Conservation (phyloP, 2,797 vertebrate genomes). For the Heterohyrax brucei region DNA sequence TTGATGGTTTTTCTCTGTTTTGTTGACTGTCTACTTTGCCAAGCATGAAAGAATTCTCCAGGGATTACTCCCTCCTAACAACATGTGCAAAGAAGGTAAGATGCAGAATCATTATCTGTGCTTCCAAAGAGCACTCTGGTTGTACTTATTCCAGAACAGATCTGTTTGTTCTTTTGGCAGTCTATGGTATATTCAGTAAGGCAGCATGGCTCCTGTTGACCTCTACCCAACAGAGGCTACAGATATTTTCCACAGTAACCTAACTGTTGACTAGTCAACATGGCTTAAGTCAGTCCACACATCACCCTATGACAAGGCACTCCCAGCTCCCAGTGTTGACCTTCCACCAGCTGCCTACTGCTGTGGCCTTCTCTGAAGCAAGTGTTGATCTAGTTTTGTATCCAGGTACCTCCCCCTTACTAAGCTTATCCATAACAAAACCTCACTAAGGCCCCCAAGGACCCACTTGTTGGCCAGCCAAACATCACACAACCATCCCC, state of each 20-base stretch:
- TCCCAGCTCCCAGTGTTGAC: neutral
- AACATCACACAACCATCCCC: neutral
- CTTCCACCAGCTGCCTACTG: neutral
- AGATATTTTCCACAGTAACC: neutral
- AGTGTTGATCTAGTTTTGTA: neutral
- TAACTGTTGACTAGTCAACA: neutral
- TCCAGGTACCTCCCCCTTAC: neutral
- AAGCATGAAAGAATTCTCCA: too few relatives aligned
- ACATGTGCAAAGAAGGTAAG: too few relatives aligned
- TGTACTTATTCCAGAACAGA: too few relatives aligned
- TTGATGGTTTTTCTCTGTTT: too few relatives aligned
- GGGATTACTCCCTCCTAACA: too few relatives aligned
- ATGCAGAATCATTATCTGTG: too few relatives aligned
- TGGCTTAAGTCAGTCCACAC: neutral
- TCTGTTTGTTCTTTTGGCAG: too few relatives aligned
- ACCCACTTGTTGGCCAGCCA: neutral
- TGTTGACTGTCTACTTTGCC: too few relatives aligned
- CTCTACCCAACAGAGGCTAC: neutral
- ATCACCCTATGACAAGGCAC: neutral
- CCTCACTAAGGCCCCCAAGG: neutral
- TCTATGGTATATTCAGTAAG: neutral
- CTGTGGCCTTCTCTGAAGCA: neutral
- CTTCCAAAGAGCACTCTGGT: too few relatives aligned
- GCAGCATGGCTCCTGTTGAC: neutral
- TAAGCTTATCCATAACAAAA: neutral